These are phyloP conservation scores for Psylliodes chrysocephalus DNA, from an alignment of 2,888 invertebrate genomes.

Conservation along the genomic window DNA sequence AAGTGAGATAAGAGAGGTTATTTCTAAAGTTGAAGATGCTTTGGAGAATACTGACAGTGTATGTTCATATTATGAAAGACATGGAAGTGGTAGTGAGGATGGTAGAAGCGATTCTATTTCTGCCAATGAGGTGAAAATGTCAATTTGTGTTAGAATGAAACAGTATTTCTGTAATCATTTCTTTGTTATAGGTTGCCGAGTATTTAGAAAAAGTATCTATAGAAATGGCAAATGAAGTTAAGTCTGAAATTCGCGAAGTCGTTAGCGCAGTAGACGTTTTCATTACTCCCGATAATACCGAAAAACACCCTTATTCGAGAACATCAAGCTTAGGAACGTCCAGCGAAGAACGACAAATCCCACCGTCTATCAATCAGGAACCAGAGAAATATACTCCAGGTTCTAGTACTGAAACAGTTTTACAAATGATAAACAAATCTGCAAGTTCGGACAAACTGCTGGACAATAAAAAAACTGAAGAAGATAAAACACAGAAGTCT, in stretches of 20 bases:
- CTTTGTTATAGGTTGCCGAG: conserved; percentile 69
- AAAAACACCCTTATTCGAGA: conserved; percentile 57
- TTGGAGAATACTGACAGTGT: conserved; percentile 73
- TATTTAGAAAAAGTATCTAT: conserved; percentile 81
- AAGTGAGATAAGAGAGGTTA: conserved; percentile 83
- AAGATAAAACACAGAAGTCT: conserved; percentile 63
- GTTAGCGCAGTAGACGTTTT: conserved; percentile 77
- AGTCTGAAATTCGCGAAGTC: conserved; percentile 79
- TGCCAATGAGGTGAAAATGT: conserved; percentile 73
- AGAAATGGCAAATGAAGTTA: conserved; percentile 83
- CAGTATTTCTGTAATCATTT: too few relatives aligned
- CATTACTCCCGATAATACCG: conserved; percentile 60
- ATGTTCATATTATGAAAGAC: conserved; percentile 56
- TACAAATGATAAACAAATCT: conserved; percentile 66
- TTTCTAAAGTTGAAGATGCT: conserved; percentile 82
- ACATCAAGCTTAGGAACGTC: conserved; percentile 52
- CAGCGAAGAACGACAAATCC: conserved; percentile 52
- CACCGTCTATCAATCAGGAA: conserved; percentile 50
- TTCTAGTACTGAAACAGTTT: conserved; percentile 59
- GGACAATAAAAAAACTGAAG: conserved; percentile 66
- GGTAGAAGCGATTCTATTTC: conserved; percentile 76
- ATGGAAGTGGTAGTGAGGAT: conserved; percentile 70
- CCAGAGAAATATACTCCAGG: conserved; percentile 55
- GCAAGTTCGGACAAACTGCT: conserved; percentile 69
- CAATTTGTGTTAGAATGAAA: too few relatives aligned